phyloP scores from a whole-genome alignment of 2,113 vertebrate genomes.

The Semnornis frantzii region DNA sequence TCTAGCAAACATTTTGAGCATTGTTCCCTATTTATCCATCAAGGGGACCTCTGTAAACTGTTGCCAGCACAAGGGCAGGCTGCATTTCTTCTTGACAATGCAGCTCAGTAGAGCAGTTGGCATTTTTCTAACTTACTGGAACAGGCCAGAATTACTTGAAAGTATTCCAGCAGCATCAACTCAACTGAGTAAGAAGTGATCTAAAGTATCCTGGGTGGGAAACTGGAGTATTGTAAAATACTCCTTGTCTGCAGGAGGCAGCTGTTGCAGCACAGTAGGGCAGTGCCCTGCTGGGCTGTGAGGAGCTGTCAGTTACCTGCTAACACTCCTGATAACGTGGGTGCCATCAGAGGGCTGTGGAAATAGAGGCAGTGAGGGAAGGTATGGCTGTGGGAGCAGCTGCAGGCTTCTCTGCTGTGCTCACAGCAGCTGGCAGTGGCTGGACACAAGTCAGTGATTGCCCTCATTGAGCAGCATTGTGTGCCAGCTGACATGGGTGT shows the following conservation, averaged over 20 bases:
- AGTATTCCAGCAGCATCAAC: background rate
- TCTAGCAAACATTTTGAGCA: background rate
- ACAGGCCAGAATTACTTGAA: conserved; percentile 1
- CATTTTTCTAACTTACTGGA: background rate
- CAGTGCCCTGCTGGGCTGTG: background rate
- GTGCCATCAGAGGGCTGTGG: background rate
- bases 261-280: background rate
- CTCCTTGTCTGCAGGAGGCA: background rate
- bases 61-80: background rate
- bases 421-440: background rate
- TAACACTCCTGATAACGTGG: background rate
- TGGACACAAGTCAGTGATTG: background rate
- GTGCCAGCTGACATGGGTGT: background rate
- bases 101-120: background rate
- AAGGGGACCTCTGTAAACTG: background rate
- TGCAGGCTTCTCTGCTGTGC: background rate
- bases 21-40: background rate
- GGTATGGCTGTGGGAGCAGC: background rate
- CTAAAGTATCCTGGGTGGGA: background rate
- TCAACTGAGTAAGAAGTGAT: background rate
- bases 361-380: background rate
- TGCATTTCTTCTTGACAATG: background rate
- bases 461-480: background rate
- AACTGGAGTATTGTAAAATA: background rate
- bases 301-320: background rate